phyloP scores from a whole-genome alignment of 1,140 invertebrate genomes.

The Stenopsyche tienmushanensis region DNA sequence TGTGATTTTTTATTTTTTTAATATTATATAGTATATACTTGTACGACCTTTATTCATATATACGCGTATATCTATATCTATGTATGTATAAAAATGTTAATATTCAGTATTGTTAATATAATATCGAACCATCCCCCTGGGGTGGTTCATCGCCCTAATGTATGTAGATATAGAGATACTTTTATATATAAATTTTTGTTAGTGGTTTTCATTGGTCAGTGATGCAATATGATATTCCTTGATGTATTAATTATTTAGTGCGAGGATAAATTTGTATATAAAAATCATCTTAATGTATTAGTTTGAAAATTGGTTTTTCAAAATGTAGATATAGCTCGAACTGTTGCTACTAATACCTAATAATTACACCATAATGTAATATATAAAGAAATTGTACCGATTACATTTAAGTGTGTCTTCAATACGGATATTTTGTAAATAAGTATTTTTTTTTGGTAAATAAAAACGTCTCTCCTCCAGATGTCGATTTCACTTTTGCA shows the following conservation, averaged over 20 bases:
- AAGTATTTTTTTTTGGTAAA: background rate
- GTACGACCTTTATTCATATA: too few relatives aligned
- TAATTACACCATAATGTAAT: background rate
- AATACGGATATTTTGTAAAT: background rate
- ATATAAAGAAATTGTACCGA: background rate
- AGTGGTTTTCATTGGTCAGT: slow-evolving; percentile 32
- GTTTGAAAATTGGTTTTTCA: background rate
- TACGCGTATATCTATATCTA: too few relatives aligned
- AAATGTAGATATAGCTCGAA: background rate
- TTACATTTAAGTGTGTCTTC: background rate
- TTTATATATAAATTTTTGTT: background rate
- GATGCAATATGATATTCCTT: slow-evolving; percentile 35
- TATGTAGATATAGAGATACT: background rate
- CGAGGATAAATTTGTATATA: background rate
- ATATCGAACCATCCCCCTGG: too few relatives aligned
- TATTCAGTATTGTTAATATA: too few relatives aligned
- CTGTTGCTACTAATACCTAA: background rate
- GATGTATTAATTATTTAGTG: background rate
- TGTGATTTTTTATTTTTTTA: background rate
- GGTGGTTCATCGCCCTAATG: too few relatives aligned
- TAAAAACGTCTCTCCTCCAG: background rate
- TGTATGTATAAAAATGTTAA: too few relatives aligned
- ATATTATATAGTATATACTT: background rate
- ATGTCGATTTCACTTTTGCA: too few relatives aligned
- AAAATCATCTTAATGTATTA: background rate